Evolutionary conservation across 92 coral and sea anemone genomes (phyloP).

Genomic region (Meandrina meandrites): DNA sequence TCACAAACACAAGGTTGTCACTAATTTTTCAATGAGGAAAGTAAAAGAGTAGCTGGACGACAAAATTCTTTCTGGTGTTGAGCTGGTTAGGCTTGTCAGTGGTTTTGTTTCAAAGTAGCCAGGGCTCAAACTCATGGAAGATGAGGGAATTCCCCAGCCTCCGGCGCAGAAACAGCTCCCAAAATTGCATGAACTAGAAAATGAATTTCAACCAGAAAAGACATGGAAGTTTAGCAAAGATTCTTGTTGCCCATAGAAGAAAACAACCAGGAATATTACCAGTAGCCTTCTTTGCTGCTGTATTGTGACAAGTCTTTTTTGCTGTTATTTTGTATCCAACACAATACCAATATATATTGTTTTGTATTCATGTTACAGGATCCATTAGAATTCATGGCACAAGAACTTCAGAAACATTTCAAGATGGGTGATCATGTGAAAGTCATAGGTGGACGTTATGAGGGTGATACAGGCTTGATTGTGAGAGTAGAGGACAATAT

Average conservation of each 20-base stretch:
- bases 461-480: constrained; percentile 97
- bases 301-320: background rate
- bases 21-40: too few relatives aligned
- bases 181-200: background rate
- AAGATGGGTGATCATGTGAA: constrained; percentile 99
- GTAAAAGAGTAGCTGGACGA: too few relatives aligned
- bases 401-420: constrained; percentile 94
- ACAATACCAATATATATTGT: background rate
- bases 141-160: too few relatives aligned
- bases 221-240: background rate
- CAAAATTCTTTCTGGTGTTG: too few relatives aligned
- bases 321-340: background rate
- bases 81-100: too few relatives aligned
- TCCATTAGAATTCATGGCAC: constrained; percentile 84
- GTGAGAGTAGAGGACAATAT: constrained; percentile 84
- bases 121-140: too few relatives aligned
- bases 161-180: too few relatives aligned
- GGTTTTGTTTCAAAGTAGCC: too few relatives aligned
- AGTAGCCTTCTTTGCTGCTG: background rate
- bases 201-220: background rate
- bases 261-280: too few relatives aligned
- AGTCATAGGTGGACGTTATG: constrained; percentile 94
- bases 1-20: too few relatives aligned
- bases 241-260: background rate
- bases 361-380: constrained; percentile 55